Percentiles rank a stretch among this genome's conserved stretches.
These are phyloP conservation scores for Mycteria americana DNA, from an alignment of 2,797 vertebrate genomes.

Conservation along the genomic window DNA sequence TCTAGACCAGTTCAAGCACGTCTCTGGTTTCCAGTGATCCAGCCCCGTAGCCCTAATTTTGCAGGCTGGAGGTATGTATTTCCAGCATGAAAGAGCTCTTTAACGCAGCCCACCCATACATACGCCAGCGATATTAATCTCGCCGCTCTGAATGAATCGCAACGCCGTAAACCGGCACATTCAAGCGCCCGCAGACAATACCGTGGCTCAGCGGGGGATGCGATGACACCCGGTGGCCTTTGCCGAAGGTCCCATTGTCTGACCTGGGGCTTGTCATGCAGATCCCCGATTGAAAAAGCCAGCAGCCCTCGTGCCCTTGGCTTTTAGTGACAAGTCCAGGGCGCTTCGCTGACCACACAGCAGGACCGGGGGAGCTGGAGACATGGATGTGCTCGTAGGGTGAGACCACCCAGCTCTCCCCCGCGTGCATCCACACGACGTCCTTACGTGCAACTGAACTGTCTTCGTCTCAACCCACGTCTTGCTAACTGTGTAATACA, in stretches of 20 bases:
- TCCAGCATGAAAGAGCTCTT: not conserved
- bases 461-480: not conserved
- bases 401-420: not conserved
- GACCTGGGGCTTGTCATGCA: not conserved
- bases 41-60: not conserved
- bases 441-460: too few relatives aligned
- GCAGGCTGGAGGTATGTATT: not conserved
- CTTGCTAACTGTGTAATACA: too few relatives aligned
- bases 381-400: not conserved
- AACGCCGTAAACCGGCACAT: not conserved
- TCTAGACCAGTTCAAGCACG: not conserved
- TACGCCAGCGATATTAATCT: not conserved
- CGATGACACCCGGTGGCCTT: not conserved
- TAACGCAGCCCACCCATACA: not conserved
- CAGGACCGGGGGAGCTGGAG: not conserved
- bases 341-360: not conserved
- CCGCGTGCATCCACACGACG: fast-evolving
- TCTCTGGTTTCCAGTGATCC: not conserved
- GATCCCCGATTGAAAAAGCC: not conserved
- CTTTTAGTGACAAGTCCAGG: not conserved
- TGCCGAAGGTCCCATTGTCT: not conserved
- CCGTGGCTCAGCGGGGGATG: not conserved
- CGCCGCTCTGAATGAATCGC: not conserved
- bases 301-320: not conserved
- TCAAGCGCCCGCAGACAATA: not conserved